Percentiles rank a stretch among this genome's conserved stretches.
Evolutionary conservation across 2,113 vertebrate genomes (phyloP).

Genomic region (Strix uralensis): DNA sequence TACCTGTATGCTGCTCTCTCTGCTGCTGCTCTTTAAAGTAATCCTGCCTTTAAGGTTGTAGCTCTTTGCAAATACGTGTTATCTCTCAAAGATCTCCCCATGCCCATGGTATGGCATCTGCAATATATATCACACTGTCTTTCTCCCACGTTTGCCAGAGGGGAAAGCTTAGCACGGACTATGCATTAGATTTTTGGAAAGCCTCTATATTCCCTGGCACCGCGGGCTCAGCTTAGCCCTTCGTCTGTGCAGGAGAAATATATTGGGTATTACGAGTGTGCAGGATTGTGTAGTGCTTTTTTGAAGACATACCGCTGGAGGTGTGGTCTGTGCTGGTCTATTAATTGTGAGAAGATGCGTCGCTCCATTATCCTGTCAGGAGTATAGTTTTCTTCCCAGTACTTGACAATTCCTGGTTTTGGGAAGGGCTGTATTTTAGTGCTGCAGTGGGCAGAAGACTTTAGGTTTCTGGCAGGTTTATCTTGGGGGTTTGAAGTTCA

Average conservation of each 20-base stretch:
- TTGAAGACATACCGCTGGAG: not conserved
- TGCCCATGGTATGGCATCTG: fast-evolving
- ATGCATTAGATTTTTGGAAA: not conserved
- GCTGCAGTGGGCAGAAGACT: not conserved
- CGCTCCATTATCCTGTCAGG: not conserved
- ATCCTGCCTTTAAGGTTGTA: fast-evolving
- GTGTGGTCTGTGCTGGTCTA: not conserved
- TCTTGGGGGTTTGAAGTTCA: not conserved
- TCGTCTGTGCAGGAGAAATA: not conserved
- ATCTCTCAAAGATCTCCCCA: fast-evolving
- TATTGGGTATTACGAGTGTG: fast-evolving
- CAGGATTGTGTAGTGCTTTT: not conserved
- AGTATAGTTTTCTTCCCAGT: fast-evolving
- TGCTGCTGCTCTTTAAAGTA: not conserved
- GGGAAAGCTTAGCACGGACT: not conserved
- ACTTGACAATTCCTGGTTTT: fast-evolving
- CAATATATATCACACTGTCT: not conserved
- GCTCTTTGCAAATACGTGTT: not conserved
- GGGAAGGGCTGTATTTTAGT: not conserved
- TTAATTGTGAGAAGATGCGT: fast-evolving
- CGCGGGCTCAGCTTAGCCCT: not conserved
- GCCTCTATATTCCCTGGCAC: not conserved
- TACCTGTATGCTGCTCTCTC: fast-evolving
- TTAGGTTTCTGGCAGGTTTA: not conserved
- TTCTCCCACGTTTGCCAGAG: not conserved